Conservation (phyloP, 2,113 vertebrate species). For the Triplophysa tibetana region DNA sequence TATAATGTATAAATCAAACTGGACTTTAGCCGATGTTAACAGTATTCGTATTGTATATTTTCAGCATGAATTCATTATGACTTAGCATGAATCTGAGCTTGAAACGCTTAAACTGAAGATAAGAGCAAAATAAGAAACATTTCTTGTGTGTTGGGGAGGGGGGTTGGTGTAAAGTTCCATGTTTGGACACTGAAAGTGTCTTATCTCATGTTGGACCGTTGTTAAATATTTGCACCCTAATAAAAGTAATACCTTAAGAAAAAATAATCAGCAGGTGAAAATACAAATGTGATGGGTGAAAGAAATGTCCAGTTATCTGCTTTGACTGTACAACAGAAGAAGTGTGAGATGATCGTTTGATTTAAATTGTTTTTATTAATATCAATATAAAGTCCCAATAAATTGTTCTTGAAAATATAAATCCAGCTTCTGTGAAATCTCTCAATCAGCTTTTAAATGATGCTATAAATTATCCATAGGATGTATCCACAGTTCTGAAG, state of each 20-base stretch:
- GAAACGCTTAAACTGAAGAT: not conserved
- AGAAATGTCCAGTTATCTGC: not conserved
- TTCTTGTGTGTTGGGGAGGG: not conserved
- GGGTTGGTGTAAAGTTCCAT: not conserved
- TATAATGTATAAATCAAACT: not conserved
- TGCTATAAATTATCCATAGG: not conserved
- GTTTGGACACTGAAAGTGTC: conserved; percentile 1
- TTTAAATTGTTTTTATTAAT: not conserved
- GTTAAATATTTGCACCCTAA: not conserved
- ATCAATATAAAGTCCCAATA: not conserved
- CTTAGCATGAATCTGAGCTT: conserved; percentile 11
- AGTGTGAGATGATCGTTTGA: not conserved
- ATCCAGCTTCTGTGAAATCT: too few relatives aligned
- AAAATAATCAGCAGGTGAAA: not conserved
- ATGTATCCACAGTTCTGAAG: not conserved
- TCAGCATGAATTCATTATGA: conserved; percentile 20
- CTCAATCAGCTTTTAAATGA: not conserved
- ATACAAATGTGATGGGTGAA: not conserved
- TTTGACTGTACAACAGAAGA: not conserved
- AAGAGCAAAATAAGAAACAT: not conserved
- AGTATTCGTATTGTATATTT: conserved; percentile 20
- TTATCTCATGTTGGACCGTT: conserved; percentile 6
- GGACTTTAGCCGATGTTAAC: not conserved
- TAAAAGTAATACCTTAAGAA: not conserved
- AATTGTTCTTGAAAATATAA: not conserved